phyloP scores from a whole-genome alignment of 2,797 vertebrate genomes.

The Falco biarmicus region DNA sequence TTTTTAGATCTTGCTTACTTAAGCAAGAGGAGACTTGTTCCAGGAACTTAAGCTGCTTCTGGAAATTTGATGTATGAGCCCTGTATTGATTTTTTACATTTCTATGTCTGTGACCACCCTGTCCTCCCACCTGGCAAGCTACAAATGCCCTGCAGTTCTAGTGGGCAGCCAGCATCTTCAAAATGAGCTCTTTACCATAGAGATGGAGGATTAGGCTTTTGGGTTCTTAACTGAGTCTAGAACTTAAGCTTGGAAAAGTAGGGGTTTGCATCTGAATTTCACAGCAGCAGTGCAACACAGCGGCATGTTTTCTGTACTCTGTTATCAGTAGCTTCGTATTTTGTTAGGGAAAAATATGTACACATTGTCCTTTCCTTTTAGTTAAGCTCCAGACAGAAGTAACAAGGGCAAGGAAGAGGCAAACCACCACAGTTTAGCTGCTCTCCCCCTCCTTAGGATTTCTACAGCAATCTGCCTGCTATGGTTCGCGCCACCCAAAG shows the following conservation, averaged over 20 bases:
- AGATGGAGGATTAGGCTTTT: background rate
- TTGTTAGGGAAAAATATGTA: background rate
- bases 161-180: background rate
- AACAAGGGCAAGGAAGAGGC: background rate
- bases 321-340: fast-evolving
- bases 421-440: background rate
- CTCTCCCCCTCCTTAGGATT: background rate
- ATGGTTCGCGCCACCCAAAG: background rate
- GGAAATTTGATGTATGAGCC: background rate
- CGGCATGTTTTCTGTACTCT: background rate
- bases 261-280: background rate
- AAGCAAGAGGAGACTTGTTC: background rate
- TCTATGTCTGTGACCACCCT: background rate
- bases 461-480: background rate
- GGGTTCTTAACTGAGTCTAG: background rate
- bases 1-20: background rate
- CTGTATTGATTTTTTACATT: background rate
- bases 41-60: background rate
- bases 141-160: fast-evolving
- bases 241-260: background rate
- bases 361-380: fast-evolving
- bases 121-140: background rate
- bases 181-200: background rate
- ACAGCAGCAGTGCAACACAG: background rate
- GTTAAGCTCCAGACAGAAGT: background rate